Conservation (phyloP, 2,797 vertebrate genomes). For the Halcyon leucocephala region DNA sequence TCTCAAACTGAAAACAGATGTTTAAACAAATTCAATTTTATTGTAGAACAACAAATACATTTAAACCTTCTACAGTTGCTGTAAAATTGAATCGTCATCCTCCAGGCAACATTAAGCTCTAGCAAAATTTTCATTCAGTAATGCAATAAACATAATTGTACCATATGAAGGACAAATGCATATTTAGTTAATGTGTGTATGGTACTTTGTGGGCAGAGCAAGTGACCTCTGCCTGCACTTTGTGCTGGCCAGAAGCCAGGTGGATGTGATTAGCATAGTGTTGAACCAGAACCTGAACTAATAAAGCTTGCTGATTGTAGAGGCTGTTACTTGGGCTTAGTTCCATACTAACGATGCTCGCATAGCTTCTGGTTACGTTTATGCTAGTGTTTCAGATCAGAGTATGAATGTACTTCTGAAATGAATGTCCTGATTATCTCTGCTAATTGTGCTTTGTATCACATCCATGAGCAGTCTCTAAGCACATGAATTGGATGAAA, state of each 20-base stretch:
- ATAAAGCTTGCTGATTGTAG: slow-evolving; percentile 45
- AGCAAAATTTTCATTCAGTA: slow-evolving; percentile 28
- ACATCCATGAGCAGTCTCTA: not conserved
- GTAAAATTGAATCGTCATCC: not conserved
- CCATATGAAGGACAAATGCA: slow-evolving; percentile 14
- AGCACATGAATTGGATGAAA: not conserved
- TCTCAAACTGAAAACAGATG: not conserved
- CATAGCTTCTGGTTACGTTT: slow-evolving; percentile 2
- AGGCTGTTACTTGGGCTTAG: slow-evolving; percentile 33
- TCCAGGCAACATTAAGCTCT: slow-evolving; percentile 14
- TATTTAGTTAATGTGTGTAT: slow-evolving; percentile 1
- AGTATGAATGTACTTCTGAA: not conserved
- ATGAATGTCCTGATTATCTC: not conserved
- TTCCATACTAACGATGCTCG: slow-evolving; percentile 7
- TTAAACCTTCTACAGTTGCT: not conserved
- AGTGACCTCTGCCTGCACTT: slow-evolving; percentile 50
- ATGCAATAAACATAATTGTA: slow-evolving; percentile 39
- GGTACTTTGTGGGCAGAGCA: not conserved
- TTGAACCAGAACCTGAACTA: slow-evolving; percentile 28
- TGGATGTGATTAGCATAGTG: slow-evolving; percentile 22
- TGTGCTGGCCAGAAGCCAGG: slow-evolving; percentile 33
- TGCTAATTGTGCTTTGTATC: not conserved
- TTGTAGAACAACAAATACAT: not conserved
- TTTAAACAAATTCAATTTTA: slow-evolving; percentile 28
- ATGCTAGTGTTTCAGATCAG: not conserved